These are phyloP conservation scores for Zaprionus lineosus DNA, from an alignment of 2,888 invertebrate genomes.

Conservation along the genomic window DNA sequence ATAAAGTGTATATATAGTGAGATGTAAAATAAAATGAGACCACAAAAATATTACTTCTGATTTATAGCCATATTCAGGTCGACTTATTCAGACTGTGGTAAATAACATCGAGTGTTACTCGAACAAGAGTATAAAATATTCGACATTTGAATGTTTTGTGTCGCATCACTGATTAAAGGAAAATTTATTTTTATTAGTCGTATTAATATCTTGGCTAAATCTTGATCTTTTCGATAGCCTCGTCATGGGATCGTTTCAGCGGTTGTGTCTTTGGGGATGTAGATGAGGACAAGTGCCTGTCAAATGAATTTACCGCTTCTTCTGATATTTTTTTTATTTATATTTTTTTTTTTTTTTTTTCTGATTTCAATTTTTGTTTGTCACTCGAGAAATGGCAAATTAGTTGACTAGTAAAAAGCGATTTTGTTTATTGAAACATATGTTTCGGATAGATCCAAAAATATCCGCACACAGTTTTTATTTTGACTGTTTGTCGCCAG, in stretches of 20 bases:
- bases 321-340: background rate
- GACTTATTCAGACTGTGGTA: too few species aligned
- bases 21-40: too few species aligned
- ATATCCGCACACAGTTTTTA: constrained; percentile 1
- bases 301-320: background rate
- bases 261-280: background rate
- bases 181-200: background rate
- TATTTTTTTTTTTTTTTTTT: background rate
- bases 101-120: too few species aligned
- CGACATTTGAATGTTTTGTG: too few species aligned
- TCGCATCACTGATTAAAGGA: too few species aligned
- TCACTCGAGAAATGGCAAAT: constrained; percentile 10
- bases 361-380: background rate
- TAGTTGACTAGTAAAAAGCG: constrained; percentile 10
- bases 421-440: constrained; percentile 8
- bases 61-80: too few species aligned
- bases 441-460: constrained; percentile 5
- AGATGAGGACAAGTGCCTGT: background rate
- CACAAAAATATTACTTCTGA: too few species aligned
- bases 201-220: background rate
- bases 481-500: constrained; percentile 27
- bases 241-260: background rate
- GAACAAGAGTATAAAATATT: too few species aligned
- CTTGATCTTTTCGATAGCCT: background rate
- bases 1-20: too few species aligned